Evolutionary conservation across 2,888 invertebrate species (phyloP).

Genomic region (Melipona bicolor): DNA sequence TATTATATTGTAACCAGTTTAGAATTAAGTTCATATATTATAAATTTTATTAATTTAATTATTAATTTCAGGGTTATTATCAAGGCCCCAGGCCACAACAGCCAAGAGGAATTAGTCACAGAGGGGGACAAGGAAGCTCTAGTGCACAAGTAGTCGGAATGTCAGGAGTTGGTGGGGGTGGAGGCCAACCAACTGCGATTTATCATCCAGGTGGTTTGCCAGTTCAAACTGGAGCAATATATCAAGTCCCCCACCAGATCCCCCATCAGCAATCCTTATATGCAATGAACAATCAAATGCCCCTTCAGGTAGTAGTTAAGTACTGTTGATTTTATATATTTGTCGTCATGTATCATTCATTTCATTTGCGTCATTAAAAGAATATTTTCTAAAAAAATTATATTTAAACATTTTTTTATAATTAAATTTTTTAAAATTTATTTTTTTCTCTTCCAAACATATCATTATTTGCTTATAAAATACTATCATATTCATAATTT

Average conservation of each 20-base stretch:
- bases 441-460: background rate
- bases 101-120: constrained; percentile 77
- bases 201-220: constrained; percentile 75
- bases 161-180: constrained; percentile 75
- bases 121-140: constrained; percentile 77
- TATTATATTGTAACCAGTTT: background rate
- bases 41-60: constrained; percentile 3
- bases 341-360: constrained; percentile 38
- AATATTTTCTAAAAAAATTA: background rate
- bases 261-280: constrained; percentile 77
- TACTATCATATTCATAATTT: constrained; percentile 27
- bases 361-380: constrained; percentile 4
- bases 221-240: constrained; percentile 75
- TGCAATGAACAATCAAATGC: constrained; percentile 75
- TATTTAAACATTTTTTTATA: background rate
- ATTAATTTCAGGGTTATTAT: constrained; percentile 72
- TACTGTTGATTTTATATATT: constrained; percentile 56
- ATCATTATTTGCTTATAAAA: constrained; percentile 6
- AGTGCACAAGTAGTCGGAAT: constrained; percentile 78
- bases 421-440: background rate
- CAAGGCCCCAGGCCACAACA: constrained; percentile 78
- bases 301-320: constrained; percentile 74
- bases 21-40: background rate
- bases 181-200: constrained; percentile 76
- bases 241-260: constrained; percentile 77